phyloP scores from a whole-genome alignment of 2,888 invertebrate species.

The Cryptosula pallasiana region DNA sequence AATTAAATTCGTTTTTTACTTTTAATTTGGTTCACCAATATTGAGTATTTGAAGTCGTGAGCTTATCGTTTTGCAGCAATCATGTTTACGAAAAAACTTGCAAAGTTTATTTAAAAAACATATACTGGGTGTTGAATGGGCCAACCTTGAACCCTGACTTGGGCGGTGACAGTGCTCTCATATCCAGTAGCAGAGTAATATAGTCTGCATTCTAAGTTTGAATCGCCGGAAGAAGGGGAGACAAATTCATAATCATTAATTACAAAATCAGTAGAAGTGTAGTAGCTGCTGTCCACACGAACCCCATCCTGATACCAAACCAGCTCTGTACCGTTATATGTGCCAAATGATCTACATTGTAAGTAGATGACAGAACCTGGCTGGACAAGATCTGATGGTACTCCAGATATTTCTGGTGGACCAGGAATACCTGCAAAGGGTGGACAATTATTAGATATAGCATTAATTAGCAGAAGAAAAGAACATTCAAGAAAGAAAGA shows the following conservation, averaged over 20 bases:
- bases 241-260: slow-evolving; percentile 20
- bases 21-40: too few relatives aligned
- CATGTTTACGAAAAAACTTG: too few relatives aligned
- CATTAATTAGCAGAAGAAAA: not conserved
- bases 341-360: not conserved
- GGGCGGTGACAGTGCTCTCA: not conserved
- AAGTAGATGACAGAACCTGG: not conserved
- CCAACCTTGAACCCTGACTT: slow-evolving; percentile 2
- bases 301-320: slow-evolving; percentile 13
- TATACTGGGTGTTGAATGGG: too few relatives aligned
- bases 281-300: not conserved
- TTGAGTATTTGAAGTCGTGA: too few relatives aligned
- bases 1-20: too few relatives aligned
- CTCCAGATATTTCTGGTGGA: slow-evolving; percentile 14
- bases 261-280: not conserved
- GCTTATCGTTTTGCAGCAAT: too few relatives aligned
- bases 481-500: too few relatives aligned
- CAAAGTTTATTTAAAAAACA: too few relatives aligned
- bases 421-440: slow-evolving; percentile 18
- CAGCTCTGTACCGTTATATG: slow-evolving; percentile 7
- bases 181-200: not conserved
- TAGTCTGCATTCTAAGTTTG: not conserved
- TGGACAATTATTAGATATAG: too few relatives aligned
- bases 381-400: not conserved
- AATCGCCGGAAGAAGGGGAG: not conserved